Base-by-base conservation (phyloP, 2,113 vertebrate genomes). In the Pygoscelis adeliae region DNA sequence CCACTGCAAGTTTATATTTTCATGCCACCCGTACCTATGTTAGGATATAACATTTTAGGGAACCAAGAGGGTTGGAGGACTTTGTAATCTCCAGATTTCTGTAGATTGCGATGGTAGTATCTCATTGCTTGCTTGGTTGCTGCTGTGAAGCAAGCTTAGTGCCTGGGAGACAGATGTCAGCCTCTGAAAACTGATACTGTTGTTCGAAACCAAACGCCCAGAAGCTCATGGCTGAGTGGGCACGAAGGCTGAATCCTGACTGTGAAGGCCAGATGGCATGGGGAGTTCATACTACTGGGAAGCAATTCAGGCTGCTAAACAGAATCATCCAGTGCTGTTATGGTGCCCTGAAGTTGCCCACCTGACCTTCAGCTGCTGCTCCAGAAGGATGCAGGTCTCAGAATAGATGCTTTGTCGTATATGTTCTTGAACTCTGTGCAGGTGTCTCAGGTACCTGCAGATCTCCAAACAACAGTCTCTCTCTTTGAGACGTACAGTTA, bases 11-110 rank as follows among this genome's bases (percentile, higher is more conserved):
- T 49, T 74, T 71, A 8, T 30, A 2, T 78, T 90, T 89, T 58
- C 49, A 25, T 83, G 49, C 14, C 44, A 47, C n/a, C 19, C 0
- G 0, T 49, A 49, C 58, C 17, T 61, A 13, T 32, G 8, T 55
- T 25, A 61, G 40, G 11, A 6, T 44, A 34, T 42, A 55, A 56
- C 6, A 38, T 40, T 91, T 50, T 38, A 10, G 40, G 80, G 49
- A 46, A 50, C 36, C 8, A 38, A 59, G 59, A 73, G 36, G 5
- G 6, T 59, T 78, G 74, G 59, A 78, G 61, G 13, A 36, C 25
- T 77, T 80, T 25, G 18, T 76, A 63, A 59, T 50, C 22, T 67
- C 47, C 22, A 38, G 12, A 26, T 72, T 69, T 56, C 44, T 87
- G 13, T 40, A 23, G 59, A 12, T 29, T 47, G 29, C n/a, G 21